These are phyloP conservation scores for Nyctereutes procyonoides DNA, from an alignment of 2,113 vertebrate genomes.

Conservation along the genomic window DNA sequence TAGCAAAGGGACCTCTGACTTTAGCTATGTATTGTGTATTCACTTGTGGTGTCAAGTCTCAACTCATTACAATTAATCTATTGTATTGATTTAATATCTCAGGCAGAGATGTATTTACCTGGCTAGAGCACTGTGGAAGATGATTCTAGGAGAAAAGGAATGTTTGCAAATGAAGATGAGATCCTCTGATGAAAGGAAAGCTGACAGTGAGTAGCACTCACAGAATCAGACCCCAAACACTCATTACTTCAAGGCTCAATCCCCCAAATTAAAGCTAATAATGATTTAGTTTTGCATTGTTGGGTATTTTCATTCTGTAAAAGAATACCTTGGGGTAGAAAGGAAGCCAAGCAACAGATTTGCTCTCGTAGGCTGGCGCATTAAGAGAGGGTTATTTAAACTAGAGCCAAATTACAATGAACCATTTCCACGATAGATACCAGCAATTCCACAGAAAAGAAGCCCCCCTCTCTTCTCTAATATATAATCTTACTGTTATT, in stretches of 20 bases:
- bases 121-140: neutral
- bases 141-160: slow-evolving; percentile 2
- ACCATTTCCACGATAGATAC: neutral
- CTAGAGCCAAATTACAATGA: slow-evolving; percentile 13
- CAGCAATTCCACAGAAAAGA: slow-evolving; percentile 7
- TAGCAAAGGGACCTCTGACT: neutral
- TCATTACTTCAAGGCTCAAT: neutral
- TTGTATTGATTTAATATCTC: slow-evolving; percentile 57
- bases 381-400: slow-evolving; percentile 62
- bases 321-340: neutral
- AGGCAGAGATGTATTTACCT: slow-evolving; percentile 22
- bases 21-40: neutral
- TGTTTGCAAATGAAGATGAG: neutral
- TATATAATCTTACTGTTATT: neutral
- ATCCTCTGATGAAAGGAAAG: slow-evolving; percentile 19
- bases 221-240: slow-evolving; percentile 22
- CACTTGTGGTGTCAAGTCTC: neutral
- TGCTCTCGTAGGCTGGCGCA: neutral
- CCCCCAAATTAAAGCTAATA: slow-evolving; percentile 5
- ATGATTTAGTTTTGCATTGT: neutral
- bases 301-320: slow-evolving; percentile 34
- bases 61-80: slow-evolving; percentile 54
- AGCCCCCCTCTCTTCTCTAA: neutral
- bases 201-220: neutral
- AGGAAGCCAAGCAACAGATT: slow-evolving; percentile 13